Conservation (phyloP, 2,797 vertebrate genomes). For the Falco biarmicus region DNA sequence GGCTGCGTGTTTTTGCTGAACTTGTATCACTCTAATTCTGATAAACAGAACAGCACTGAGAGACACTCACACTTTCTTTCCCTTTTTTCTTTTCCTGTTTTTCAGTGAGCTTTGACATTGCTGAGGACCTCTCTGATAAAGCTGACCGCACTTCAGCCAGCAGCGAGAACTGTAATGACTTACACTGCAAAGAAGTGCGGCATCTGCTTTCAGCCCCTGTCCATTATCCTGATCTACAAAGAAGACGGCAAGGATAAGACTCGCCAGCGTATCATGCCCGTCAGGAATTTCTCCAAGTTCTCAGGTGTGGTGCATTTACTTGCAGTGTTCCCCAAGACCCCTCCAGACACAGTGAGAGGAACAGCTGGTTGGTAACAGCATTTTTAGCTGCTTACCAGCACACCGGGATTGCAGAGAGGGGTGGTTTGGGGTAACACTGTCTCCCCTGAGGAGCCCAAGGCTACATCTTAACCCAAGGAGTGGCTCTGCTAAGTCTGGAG, state of each 20-base stretch:
- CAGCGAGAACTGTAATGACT: slow-evolving; percentile 71
- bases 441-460: neutral
- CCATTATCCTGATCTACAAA: slow-evolving; percentile 89
- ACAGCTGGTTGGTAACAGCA: neutral
- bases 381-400: neutral
- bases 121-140: neutral
- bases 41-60: neutral
- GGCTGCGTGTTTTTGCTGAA: neutral
- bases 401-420: neutral
- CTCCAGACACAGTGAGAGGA: neutral
- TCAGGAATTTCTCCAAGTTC: slow-evolving; percentile 87
- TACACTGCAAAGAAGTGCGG: slow-evolving; percentile 88
- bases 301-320: slow-evolving; percentile 80
- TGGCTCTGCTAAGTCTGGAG: neutral
- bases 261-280: slow-evolving; percentile 89
- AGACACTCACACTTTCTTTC: neutral
- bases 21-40: neutral
- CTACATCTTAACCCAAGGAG: neutral
- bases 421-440: neutral
- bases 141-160: neutral
- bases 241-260: slow-evolving; percentile 71
- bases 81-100: neutral
- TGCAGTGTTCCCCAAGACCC: neutral
- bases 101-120: neutral
- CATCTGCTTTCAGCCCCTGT: slow-evolving; percentile 86